These are phyloP conservation scores for Scaptomyza polygonia DNA, from an alignment of 2,888 invertebrate species.

Conservation along the genomic window DNA sequence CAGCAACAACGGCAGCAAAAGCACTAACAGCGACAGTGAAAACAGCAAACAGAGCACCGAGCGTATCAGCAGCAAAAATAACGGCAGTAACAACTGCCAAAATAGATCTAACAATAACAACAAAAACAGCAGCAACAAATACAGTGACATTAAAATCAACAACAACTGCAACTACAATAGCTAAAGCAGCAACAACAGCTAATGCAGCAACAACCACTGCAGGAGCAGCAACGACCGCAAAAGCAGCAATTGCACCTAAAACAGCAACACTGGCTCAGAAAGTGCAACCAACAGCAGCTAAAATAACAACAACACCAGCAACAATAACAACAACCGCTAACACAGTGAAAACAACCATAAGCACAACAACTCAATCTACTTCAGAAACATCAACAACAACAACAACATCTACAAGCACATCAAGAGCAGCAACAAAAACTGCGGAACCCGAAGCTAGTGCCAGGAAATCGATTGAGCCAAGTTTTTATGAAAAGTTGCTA, in stretches of 20 bases:
- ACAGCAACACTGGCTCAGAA: no score
- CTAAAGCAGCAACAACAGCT: not conserved
- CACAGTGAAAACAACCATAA: not conserved
- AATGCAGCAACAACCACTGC: not conserved
- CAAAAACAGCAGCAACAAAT: not conserved
- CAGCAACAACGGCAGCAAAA: not conserved
- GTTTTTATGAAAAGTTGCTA: not conserved
- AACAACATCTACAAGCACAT: not conserved
- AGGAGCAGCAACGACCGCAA: not conserved
- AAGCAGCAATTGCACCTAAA: not conserved
- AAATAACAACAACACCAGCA: not conserved
- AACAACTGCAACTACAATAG: not conserved
- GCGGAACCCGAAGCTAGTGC: not conserved
- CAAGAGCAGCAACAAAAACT: not conserved
- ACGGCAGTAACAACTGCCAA: not conserved
- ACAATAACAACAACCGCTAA: not conserved
- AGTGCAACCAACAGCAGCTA: no score
- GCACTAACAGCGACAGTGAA: not conserved
- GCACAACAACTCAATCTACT: not conserved
- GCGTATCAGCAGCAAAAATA: not conserved
- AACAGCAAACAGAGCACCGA: not conserved
- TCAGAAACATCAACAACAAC: not conserved
- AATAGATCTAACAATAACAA: not conserved
- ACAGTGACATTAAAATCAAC: no score
- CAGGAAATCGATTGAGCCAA: not conserved